A percentile compares a stretch with the other conserved stretches of the same genome.
Evolutionary conservation across 2,888 invertebrate genomes (phyloP).

Genomic region (Phyto melanocephala): DNA sequence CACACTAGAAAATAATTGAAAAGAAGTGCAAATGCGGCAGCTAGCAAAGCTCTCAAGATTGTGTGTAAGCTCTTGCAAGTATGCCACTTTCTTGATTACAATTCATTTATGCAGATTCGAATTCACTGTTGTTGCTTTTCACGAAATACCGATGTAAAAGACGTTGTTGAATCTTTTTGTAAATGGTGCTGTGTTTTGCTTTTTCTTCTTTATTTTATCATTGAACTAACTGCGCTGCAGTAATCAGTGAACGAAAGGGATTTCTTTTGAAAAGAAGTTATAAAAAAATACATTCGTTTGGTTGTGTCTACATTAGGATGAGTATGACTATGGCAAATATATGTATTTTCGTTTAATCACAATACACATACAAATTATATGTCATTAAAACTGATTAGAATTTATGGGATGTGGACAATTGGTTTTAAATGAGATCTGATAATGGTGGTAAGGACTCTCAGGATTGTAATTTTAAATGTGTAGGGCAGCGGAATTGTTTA

Average conservation of each 20-base stretch:
- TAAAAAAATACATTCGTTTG: slow-evolving; percentile 29
- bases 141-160: not conserved
- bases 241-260: slow-evolving; percentile 35
- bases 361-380: slow-evolving; percentile 61
- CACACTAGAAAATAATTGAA: slow-evolving; percentile 49
- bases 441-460: slow-evolving; percentile 5
- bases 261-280: slow-evolving; percentile 38
- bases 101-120: too few species aligned
- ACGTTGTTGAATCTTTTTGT: not conserved
- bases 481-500: not conserved
- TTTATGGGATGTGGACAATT: slow-evolving; percentile 64
- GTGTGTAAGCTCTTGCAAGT: slow-evolving; percentile 1
- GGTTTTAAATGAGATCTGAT: slow-evolving; percentile 63
- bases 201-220: not conserved
- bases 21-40: slow-evolving; percentile 53
- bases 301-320: not conserved
- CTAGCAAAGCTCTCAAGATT: slow-evolving; percentile 17
- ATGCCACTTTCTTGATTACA: slow-evolving; percentile 25
- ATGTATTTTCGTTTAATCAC: slow-evolving; percentile 44
- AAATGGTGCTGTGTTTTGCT: not conserved
- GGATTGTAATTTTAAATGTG: slow-evolving; percentile 12
- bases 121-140: slow-evolving; percentile 19
- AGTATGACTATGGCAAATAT: slow-evolving; percentile 27
- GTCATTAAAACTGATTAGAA: slow-evolving; percentile 65
- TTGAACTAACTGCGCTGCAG: not conserved